phyloP scores from a whole-genome alignment of 1,140 invertebrate species.

The Elysia chlorotica region DNA sequence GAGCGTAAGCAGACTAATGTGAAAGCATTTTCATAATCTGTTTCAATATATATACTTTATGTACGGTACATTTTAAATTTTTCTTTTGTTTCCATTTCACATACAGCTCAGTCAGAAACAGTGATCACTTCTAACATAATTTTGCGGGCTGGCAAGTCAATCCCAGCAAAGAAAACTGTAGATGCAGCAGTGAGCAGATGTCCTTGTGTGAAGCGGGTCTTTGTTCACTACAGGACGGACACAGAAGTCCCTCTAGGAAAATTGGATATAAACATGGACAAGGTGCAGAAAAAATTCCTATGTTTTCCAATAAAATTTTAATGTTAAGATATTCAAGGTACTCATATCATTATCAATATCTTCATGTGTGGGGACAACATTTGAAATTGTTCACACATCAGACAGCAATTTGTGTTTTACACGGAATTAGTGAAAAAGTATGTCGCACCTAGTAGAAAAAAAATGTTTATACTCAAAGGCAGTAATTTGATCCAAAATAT shows the following conservation, averaged over 20 bases:
- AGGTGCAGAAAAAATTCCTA: slow-evolving; percentile 36
- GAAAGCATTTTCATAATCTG: neutral
- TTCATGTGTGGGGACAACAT: no score
- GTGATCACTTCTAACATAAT: slow-evolving; percentile 66
- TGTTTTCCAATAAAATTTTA: neutral
- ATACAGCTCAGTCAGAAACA: slow-evolving; percentile 60
- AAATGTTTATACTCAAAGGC: no score
- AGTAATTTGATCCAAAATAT: no score
- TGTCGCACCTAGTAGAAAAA: neutral
- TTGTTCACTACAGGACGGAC: slow-evolving; percentile 62
- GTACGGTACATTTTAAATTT: neutral
- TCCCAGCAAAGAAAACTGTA: slow-evolving; percentile 65
- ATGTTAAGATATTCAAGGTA: neutral
- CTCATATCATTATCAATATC: neutral
- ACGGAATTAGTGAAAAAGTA: neutral
- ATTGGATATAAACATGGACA: slow-evolving; percentile 53
- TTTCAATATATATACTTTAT: neutral
- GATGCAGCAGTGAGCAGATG: slow-evolving; percentile 63
- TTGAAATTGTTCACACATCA: no score
- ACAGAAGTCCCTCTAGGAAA: slow-evolving; percentile 51
- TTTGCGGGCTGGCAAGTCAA: slow-evolving; percentile 63
- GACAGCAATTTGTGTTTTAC: neutral
- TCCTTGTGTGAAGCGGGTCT: slow-evolving; percentile 61
- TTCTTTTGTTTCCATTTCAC: neutral
- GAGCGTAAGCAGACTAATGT: no score